phyloP scores from a whole-genome alignment of 1,140 invertebrate species.

The Cecropterus lyciades region DNA sequence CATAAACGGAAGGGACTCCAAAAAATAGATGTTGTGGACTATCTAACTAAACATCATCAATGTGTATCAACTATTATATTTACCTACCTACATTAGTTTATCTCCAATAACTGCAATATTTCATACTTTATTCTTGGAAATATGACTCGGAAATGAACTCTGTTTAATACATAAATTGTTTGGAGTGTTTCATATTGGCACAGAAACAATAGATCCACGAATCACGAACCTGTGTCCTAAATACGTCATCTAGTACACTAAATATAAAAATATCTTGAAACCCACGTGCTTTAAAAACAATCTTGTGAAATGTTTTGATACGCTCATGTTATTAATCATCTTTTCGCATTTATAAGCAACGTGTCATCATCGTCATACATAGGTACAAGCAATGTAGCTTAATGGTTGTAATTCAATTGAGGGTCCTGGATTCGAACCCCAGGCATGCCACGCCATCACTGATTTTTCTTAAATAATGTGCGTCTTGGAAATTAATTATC shows the following conservation, averaged over 20 bases:
- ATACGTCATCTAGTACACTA: not conserved
- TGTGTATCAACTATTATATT: too few relatives aligned
- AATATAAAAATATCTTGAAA: constrained; percentile 2
- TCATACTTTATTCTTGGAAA: not conserved
- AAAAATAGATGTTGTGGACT: too few relatives aligned
- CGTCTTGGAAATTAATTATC: too few relatives aligned
- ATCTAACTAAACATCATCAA: too few relatives aligned
- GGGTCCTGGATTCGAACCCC: too few relatives aligned
- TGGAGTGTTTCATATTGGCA: constrained; percentile 3
- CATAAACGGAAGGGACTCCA: too few relatives aligned
- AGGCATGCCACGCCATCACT: too few relatives aligned
- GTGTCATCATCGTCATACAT: too few relatives aligned
- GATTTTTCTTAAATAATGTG: too few relatives aligned
- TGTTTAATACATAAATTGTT: constrained; percentile 4
- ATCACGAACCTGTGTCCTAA: not conserved
- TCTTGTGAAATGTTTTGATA: not conserved
- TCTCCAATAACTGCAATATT: not conserved
- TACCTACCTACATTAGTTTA: too few relatives aligned
- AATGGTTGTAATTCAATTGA: too few relatives aligned
- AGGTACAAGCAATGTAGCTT: too few relatives aligned
- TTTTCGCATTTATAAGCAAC: not conserved
- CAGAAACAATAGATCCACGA: not conserved
- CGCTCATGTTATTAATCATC: not conserved
- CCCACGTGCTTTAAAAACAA: constrained; percentile 1
- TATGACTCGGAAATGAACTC: constrained; percentile 4